These are phyloP conservation scores for Sylvilagus floridanus DNA, from an alignment of 2,797 vertebrate species.

Conservation along the genomic window DNA sequence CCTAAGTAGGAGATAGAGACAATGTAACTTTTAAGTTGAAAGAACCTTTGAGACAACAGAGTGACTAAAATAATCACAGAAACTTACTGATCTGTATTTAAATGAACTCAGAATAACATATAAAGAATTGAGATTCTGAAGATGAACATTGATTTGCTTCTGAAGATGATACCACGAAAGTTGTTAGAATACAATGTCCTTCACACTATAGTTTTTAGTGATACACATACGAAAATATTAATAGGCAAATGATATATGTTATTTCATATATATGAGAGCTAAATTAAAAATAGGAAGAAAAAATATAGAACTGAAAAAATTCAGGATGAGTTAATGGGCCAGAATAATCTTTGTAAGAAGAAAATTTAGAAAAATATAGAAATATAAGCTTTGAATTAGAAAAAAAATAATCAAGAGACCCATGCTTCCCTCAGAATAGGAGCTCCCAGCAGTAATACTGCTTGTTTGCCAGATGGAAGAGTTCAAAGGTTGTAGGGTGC, in stretches of 20 bases:
- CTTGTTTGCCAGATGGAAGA: not conserved
- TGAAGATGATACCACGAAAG: not conserved
- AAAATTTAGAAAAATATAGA: not conserved
- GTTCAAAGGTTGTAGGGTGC: not conserved
- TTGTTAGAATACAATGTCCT: not conserved
- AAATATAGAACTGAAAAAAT: not conserved
- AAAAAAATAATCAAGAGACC: not conserved
- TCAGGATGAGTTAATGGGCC: not conserved
- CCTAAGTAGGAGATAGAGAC: not conserved
- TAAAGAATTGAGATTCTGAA: not conserved
- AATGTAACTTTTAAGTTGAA: constrained; percentile 25
- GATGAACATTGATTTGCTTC: constrained; percentile 14
- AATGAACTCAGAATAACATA: constrained; percentile 7
- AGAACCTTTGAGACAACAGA: not conserved
- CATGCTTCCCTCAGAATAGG: not conserved
- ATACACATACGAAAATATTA: not conserved
- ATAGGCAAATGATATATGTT: not conserved
- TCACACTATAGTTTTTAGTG: not conserved
- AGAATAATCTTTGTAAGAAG: not conserved
- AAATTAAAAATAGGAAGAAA: constrained; percentile 16
- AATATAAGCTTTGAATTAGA: not conserved
- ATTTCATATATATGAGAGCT: not conserved
- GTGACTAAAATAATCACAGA: constrained; percentile 23
- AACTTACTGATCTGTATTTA: not conserved
- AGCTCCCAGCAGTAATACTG: not conserved